These are phyloP conservation scores for Ormia ochracea DNA, from an alignment of 2,888 invertebrate species.

Conservation along the genomic window DNA sequence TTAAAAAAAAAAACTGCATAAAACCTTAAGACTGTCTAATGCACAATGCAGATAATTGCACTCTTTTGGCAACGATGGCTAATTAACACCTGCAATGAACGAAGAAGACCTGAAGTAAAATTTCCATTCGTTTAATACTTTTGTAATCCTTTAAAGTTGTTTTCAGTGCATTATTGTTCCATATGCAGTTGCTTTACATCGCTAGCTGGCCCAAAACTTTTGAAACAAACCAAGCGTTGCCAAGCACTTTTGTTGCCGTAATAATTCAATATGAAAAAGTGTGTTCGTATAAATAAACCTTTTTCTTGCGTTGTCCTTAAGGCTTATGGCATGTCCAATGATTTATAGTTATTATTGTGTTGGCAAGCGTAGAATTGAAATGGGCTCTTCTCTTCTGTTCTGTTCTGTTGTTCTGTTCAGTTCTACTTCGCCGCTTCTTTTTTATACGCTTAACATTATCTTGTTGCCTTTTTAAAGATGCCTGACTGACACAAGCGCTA, in stretches of 20 bases:
- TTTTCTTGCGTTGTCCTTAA: slow-evolving; percentile 51
- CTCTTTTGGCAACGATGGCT: too few relatives aligned
- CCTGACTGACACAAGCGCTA: neutral
- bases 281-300: neutral
- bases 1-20: too few relatives aligned
- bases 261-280: neutral
- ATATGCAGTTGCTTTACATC: too few relatives aligned
- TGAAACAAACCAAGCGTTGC: neutral
- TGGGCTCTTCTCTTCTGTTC: slow-evolving; percentile 32
- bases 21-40: too few relatives aligned
- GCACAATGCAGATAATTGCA: too few relatives aligned
- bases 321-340: slow-evolving; percentile 57
- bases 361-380: slow-evolving; percentile 61
- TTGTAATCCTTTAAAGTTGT: too few relatives aligned
- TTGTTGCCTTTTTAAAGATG: slow-evolving; percentile 8
- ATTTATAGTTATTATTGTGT: slow-evolving; percentile 59
- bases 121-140: too few relatives aligned
- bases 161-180: too few relatives aligned
- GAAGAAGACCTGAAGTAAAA: too few relatives aligned
- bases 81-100: too few relatives aligned
- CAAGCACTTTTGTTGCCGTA: slow-evolving; percentile 9
- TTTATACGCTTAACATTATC: slow-evolving; percentile 20
- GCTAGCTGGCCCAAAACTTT: neutral
- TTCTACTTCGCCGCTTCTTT: slow-evolving; percentile 33
- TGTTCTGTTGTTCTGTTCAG: neutral